These are phyloP conservation scores for Spermophilus dauricus DNA, from an alignment of 2,113 vertebrate species.

Conservation along the genomic window DNA sequence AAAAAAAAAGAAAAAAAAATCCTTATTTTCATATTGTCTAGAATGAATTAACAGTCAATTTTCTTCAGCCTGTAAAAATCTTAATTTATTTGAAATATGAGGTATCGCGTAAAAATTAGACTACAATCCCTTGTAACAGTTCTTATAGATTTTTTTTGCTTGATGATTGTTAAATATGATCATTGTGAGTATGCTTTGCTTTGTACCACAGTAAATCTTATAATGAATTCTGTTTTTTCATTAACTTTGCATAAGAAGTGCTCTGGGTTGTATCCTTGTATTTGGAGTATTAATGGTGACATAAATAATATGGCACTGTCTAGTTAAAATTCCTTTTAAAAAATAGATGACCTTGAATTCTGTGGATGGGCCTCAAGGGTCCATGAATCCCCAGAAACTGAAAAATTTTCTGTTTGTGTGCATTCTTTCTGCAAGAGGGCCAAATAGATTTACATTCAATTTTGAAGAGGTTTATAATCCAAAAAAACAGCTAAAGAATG, in stretches of 20 bases:
- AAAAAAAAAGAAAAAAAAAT: background rate
- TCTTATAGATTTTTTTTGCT: background rate
- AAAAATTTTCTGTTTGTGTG: background rate
- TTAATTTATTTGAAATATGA: background rate
- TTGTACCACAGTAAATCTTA: background rate
- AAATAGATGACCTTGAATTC: background rate
- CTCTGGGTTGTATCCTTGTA: conserved; percentile 13
- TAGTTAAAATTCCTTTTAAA: conserved; percentile 57
- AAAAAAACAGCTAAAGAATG: background rate
- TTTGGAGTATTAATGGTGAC: conserved; percentile 7
- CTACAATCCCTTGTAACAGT: background rate
- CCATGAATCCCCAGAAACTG: background rate
- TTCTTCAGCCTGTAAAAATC: conserved; percentile 23
- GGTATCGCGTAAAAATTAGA: background rate
- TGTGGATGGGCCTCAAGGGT: background rate
- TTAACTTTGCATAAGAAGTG: conserved; percentile 19
- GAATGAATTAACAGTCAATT: conserved; percentile 35
- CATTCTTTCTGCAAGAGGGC: conserved; percentile 1
- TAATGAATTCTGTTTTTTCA: conserved; percentile 17
- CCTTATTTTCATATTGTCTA: conserved; percentile 10
- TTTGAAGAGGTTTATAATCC: conserved; percentile 12
- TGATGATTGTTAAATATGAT: conserved; percentile 17
- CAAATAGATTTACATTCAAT: conserved; percentile 47
- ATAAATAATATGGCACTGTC: background rate
- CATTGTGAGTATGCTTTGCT: conserved; percentile 8